Evolutionary conservation across 2,888 invertebrate species (phyloP).

Genomic region (Yponomeuta evonymella): DNA sequence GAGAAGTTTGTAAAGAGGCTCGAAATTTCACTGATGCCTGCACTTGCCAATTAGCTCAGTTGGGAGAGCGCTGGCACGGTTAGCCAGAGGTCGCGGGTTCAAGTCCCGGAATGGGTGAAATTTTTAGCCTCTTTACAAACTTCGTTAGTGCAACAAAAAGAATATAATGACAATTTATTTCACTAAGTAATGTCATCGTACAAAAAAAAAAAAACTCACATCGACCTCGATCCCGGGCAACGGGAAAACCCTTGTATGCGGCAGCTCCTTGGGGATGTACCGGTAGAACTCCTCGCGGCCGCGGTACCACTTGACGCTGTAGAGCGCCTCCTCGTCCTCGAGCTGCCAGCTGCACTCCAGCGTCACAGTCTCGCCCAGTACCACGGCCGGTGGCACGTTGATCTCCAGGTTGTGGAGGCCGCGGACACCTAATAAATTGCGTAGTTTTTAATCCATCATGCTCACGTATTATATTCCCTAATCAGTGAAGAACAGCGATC

Average conservation of each 20-base stretch:
- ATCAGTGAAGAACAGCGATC: no score
- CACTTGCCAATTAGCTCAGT: no score
- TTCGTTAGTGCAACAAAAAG: no score
- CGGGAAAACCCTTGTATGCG: conserved; percentile 83
- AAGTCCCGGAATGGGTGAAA: no score
- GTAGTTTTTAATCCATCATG: no score
- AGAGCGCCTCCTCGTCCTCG: conserved; percentile 81
- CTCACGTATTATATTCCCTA: no score
- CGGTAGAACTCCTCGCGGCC: conserved; percentile 86
- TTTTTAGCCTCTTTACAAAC: no score
- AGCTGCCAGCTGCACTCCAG: conserved; percentile 85
- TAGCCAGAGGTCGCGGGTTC: no score
- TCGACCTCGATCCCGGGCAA: conserved; percentile 82
- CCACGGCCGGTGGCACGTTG: conserved; percentile 82
- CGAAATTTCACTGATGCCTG: no score
- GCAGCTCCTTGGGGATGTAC: conserved; percentile 86
- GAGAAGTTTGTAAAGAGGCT: no score
- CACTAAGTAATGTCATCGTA: not conserved
- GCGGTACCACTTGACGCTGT: conserved; percentile 90
- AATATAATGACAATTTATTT: no score
- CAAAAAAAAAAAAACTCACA: conserved; percentile 71
- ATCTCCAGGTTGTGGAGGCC: conserved; percentile 82
- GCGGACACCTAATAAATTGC: conserved; percentile 62
- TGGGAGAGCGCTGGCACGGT: no score
- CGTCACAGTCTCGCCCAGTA: conserved; percentile 83